Base-by-base conservation (phyloP, 2,113 vertebrate species). In the Marmota monax region DNA sequence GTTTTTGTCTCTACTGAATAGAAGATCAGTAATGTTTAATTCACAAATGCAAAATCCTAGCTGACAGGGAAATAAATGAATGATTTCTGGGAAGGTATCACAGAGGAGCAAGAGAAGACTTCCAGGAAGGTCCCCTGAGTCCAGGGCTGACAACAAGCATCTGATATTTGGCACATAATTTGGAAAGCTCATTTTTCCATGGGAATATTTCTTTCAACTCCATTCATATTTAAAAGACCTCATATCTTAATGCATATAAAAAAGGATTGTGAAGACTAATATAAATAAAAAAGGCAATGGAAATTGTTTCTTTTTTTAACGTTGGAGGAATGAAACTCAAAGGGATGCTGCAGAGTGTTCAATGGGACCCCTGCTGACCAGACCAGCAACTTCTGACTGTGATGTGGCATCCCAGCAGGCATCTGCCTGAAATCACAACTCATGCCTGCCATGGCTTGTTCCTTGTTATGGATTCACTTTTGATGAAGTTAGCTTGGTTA, bases 1-100 rank as follows among this genome's bases (percentile, higher is more conserved):
- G 20, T 63, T 94, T 95, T 96, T 77, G 20, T 76, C 56, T 78
- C 69, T 67, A 73, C 51, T 84, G 29, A 77, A 79, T 82, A 74
- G 74, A 78, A 77, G 27, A 61, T 53, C 51, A 87, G 39, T 58
- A 77, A 90, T 72, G 16, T 93, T 90, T 84, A 95, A 93, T 84
- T 95, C 73, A 88, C 65, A 96, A 69, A 77, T 34, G 18, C 63
- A 77, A 89, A 88, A 58, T 78, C 82, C 77, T 73, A 78, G 14
- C 42, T 65, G 89, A 83, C 37, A 18, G 29, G 84, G 34, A 90
- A 70, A 56, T 42, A 70, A 72, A n/a, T 53, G 6, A 25, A 86
- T 63, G n/a, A 20, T 90, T 77, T 79, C 20, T 67, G 14, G 37
- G 89, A 63, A 69, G 29, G 2, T 39, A 63, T 74, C 37, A 37